Base-by-base conservation (phyloP, 1,140 invertebrate genomes). In the Drosophila mojavensis region DNA sequence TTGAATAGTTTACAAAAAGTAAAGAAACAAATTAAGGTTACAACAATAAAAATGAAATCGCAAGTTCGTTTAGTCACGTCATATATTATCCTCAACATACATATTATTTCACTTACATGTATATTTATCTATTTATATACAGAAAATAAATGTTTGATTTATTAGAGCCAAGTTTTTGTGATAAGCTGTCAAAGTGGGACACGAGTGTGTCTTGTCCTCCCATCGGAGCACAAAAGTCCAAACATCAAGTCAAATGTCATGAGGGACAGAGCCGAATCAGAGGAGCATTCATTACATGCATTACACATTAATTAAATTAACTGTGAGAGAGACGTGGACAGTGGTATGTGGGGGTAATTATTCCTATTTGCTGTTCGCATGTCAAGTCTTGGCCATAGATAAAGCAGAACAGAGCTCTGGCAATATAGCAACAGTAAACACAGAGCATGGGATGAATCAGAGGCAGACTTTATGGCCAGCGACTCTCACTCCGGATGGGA, bases 291-390 rank as follows among this genome's bases (percentile, higher is more conserved):
- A 61, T 88, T 88, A 48, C 45, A 73, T 79, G 64, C 63, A 67
- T 88, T 83, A 66, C 45, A 70, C 68, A 79, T 86, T 86, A 89
- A 86, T 88, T 86, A 63, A 86, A 86, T 86, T 86, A 88, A 74
- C 83, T 74, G 83, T 71, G 68, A 84, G 79, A 50, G 68, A 84
- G 79, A 56, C 60, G 59, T 70, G 53, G 56, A 24, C 56, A 33
- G 61, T 77, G 81, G 63, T 69, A 81, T 80, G 75, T 86, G 75
- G 59, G 20, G 20, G 79, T 83, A 79, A 88, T 86, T 86, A 82
- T 88, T 82, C 79, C 61, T 63, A 69, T 64, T 67, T 45, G 81
- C 67, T 72, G 74, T 54, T 80, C 74, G 75, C 83, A 82, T 88
- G 82, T 76, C 75, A 67, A 70, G 82, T 73, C 83, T 60, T 82